Conservation (phyloP, 2,797 vertebrate genomes). For the Acanthurus tractus region DNA sequence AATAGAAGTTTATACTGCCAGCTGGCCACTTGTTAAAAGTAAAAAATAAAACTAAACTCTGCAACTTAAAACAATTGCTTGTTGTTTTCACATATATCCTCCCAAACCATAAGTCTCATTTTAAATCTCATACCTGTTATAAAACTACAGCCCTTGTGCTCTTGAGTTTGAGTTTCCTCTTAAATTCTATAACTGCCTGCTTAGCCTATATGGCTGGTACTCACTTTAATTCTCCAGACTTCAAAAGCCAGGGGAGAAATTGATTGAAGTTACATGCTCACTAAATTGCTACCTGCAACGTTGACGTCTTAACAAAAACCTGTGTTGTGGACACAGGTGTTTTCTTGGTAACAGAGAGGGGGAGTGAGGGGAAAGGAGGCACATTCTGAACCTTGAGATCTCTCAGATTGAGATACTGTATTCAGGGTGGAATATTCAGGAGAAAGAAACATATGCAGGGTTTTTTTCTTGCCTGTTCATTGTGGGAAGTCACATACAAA, state of each 20-base stretch:
- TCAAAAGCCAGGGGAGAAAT: slow-evolving; percentile 58
- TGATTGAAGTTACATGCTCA: slow-evolving; percentile 42
- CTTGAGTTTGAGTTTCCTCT: slow-evolving; percentile 24
- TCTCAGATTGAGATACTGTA: slow-evolving; percentile 33
- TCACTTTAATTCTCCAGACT: slow-evolving; percentile 50
- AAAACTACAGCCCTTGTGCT: slow-evolving; percentile 13
- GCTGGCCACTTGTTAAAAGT: background rate
- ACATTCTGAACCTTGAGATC: slow-evolving; percentile 44
- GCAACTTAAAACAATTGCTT: background rate
- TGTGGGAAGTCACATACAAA: slow-evolving; percentile 42
- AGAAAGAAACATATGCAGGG: background rate
- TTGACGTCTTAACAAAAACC: slow-evolving; percentile 61
- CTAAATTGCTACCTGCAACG: slow-evolving; percentile 74
- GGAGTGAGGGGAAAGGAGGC: slow-evolving; percentile 43
- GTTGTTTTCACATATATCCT: background rate
- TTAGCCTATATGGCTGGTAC: slow-evolving; percentile 20
- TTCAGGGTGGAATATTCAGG: slow-evolving; percentile 6
- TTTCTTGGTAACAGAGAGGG: slow-evolving; percentile 44
- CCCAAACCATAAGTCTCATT: background rate
- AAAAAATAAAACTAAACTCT: background rate
- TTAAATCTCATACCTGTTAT: slow-evolving; percentile 5
- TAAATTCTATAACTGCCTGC: slow-evolving; percentile 20
- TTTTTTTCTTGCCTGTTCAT: slow-evolving; percentile 34
- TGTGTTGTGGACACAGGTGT: slow-evolving; percentile 77
- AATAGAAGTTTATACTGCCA: background rate